A percentile compares a stretch with the other conserved stretches of the same genome.
Evolutionary conservation across 2,797 vertebrate species (phyloP).

Genomic region (Trichosurus vulpecula): DNA sequence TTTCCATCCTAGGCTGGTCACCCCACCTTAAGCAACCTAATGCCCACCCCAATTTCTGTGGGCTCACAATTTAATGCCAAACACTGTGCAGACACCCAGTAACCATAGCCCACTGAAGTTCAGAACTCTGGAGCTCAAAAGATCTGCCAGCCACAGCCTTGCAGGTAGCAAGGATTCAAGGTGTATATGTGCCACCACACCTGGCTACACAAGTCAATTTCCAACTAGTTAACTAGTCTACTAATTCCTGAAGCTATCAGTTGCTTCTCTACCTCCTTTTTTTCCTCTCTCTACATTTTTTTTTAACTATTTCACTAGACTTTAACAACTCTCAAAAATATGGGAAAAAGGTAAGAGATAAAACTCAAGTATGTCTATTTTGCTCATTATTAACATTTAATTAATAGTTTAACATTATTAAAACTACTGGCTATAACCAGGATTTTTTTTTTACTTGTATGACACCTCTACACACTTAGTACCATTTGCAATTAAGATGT

Average conservation of each 20-base stretch:
- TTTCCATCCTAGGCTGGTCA: not conserved
- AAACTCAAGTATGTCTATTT: not conserved
- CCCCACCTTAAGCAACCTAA: not conserved
- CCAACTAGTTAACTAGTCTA: slow-evolving; percentile 4
- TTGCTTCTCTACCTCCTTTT: not conserved
- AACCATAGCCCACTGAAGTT: not conserved
- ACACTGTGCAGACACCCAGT: not conserved
- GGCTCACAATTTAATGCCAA: not conserved
- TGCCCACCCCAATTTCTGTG: not conserved
- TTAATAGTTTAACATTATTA: not conserved
- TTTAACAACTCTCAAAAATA: slow-evolving; percentile 44
- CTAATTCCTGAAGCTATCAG: slow-evolving; percentile 19
- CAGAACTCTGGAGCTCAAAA: not conserved
- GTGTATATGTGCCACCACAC: not conserved
- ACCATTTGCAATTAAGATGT: slow-evolving; percentile 21
- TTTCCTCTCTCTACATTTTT: not conserved
- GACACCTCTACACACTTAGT: slow-evolving; percentile 17
- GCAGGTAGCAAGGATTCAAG: not conserved
- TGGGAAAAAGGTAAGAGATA: slow-evolving; percentile 5
- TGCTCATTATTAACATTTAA: slow-evolving; percentile 26
- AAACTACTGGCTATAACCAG: slow-evolving; percentile 21
- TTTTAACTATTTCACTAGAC: slow-evolving; percentile 19
- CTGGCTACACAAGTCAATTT: not conserved
- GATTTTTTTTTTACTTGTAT: not conserved
- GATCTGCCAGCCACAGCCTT: not conserved